Conservation (phyloP, 2,888 invertebrate genomes). For the Leptopterna dolabrata region DNA sequence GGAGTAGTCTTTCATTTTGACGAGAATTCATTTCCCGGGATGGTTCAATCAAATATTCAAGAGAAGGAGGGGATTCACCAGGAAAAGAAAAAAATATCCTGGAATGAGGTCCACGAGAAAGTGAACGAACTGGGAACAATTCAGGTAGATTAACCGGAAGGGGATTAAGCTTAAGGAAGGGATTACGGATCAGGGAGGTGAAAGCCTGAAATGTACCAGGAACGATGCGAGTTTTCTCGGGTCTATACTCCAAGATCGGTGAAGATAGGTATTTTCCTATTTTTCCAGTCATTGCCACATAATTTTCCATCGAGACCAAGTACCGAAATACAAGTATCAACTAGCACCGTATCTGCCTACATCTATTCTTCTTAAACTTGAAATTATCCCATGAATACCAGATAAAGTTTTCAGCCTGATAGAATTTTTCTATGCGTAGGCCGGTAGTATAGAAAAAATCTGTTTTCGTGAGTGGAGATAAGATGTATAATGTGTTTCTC, state of each 20-base stretch:
- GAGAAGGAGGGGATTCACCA: not conserved
- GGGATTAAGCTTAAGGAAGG: not conserved
- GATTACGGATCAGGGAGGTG: not conserved
- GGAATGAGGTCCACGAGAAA: not conserved
- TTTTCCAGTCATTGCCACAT: no score
- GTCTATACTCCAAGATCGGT: not conserved
- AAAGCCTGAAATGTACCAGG: not conserved
- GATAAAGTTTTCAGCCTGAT: no score
- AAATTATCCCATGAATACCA: no score
- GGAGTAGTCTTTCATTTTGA: not conserved
- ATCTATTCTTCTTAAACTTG: no score
- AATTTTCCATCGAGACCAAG: no score
- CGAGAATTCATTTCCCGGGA: not conserved
- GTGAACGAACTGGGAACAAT: not conserved
- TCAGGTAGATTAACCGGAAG: not conserved
- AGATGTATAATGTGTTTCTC: not conserved
- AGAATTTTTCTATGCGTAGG: no score
- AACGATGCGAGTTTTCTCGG: not conserved
- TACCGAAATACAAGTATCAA: no score
- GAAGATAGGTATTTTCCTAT: no score
- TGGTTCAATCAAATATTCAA: constrained; percentile 16
- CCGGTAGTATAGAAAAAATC: not conserved
- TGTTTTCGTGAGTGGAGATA: not conserved
- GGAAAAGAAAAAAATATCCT: not conserved
- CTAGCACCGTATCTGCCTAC: no score